Conservation (phyloP, 1,140 invertebrate genomes). For the Pachyrhynchus sulphureomaculatus region DNA sequence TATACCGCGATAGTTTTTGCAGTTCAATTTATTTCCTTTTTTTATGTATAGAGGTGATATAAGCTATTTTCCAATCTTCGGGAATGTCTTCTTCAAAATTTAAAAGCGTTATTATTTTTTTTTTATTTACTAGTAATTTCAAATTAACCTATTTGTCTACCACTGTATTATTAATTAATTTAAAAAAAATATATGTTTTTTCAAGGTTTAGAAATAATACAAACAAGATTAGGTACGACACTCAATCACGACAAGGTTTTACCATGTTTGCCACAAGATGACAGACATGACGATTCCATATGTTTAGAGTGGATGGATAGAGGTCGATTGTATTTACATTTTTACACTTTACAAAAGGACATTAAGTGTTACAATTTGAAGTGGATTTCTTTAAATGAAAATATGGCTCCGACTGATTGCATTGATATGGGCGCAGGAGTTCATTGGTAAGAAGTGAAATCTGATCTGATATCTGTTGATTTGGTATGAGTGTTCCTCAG, state of each 20-base stretch:
- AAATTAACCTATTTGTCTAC: no score
- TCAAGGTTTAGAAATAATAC: conserved; percentile 67
- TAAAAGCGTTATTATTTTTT: no score
- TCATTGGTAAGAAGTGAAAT: conserved; percentile 28
- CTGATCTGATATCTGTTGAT: background rate
- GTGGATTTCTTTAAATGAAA: conserved; percentile 72
- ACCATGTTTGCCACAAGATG: conserved; percentile 67
- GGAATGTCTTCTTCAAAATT: no score
- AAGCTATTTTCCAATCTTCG: no score
- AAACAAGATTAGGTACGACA: conserved; percentile 65
- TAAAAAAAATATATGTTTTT: no score
- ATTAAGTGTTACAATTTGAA: conserved; percentile 77
- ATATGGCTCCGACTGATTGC: conserved; percentile 75
- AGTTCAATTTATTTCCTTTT: no score
- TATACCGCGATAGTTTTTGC: no score
- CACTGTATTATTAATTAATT: no score
- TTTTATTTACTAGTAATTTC: no score
- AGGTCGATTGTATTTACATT: conserved; percentile 70
- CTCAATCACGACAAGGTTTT: conserved; percentile 64
- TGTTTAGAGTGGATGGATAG: conserved; percentile 81
- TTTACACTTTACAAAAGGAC: conserved; percentile 56
- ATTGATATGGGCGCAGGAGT: conserved; percentile 58
- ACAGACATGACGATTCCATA: conserved; percentile 58
- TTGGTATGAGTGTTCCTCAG: background rate
- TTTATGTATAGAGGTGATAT: no score